Conservation (phyloP, 2,113 vertebrate species). For the Hemichromis elongatus region DNA sequence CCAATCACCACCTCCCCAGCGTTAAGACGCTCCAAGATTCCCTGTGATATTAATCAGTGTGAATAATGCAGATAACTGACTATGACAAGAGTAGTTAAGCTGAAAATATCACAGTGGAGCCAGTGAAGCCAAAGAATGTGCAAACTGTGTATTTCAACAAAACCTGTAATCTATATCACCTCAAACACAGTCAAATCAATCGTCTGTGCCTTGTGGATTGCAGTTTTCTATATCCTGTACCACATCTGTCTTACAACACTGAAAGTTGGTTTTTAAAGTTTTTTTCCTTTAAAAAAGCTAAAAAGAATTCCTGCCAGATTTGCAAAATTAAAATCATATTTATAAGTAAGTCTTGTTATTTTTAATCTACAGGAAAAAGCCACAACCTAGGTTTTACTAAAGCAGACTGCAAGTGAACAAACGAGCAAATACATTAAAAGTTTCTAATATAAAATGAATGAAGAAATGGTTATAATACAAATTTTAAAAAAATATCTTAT, state of each 20-base stretch:
- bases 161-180: not conserved
- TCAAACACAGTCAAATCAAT: not conserved
- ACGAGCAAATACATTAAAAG: not conserved
- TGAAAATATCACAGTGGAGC: not conserved
- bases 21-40: slow-evolving; percentile 83
- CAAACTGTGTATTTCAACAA: not conserved
- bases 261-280: not conserved
- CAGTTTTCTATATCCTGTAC: not conserved
- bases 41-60: slow-evolving; percentile 5
- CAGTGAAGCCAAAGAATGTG: not conserved
- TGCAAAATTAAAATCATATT: not conserved
- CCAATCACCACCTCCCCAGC: slow-evolving; percentile 90
- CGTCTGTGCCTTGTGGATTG: not conserved
- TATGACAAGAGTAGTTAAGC: not conserved
- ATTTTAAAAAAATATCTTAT: not conserved
- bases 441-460: not conserved
- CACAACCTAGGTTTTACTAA: not conserved
- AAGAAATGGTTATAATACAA: not conserved
- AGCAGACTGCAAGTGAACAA: not conserved
- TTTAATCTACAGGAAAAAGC: not conserved
- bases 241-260: not conserved
- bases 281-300: not conserved
- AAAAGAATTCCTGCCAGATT: not conserved
- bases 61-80: not conserved
- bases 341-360: not conserved